A percentile compares a stretch with the other conserved stretches of the same genome.
Conservation (phyloP, 2,888 invertebrate species). For the Argyresthia goedartella region DNA sequence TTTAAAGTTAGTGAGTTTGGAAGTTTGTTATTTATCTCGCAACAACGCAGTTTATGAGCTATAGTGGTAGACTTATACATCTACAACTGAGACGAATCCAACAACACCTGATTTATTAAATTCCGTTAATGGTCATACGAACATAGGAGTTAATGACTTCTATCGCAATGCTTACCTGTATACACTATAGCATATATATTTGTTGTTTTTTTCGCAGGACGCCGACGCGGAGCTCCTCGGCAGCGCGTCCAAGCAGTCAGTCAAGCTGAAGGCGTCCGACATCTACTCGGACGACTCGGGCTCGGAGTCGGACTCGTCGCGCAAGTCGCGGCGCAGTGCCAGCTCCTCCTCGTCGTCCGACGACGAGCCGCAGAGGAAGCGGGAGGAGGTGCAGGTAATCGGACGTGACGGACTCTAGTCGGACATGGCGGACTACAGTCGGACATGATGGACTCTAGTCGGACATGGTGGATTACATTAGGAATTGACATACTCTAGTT, state of each 20-base stretch:
- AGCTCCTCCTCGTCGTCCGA: conserved; percentile 64
- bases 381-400: conserved; percentile 52
- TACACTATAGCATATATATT: no score
- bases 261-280: conserved; percentile 90
- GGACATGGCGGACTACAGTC: conserved; percentile 26
- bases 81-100: no score
- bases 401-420: conserved; percentile 24
- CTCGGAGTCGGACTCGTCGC: conserved; percentile 76
- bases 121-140: no score
- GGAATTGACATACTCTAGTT: no score
- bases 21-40: no score
- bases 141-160: no score
- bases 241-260: conserved; percentile 74
- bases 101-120: no score
- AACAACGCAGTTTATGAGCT: no score
- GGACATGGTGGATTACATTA: conserved; percentile 17
- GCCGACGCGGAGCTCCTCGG: conserved; percentile 54
- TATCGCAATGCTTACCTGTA: no score
- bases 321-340: conserved; percentile 29
- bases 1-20: no score
- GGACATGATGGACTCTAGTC: conserved; percentile 25
- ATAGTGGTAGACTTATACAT: no score
- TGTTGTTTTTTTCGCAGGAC: conserved; percentile 27
- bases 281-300: conserved; percentile 93
- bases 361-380: conserved; percentile 41